These are phyloP conservation scores for Drosophila subobscura DNA, from an alignment of 1,140 invertebrate species.

Conservation along the genomic window DNA sequence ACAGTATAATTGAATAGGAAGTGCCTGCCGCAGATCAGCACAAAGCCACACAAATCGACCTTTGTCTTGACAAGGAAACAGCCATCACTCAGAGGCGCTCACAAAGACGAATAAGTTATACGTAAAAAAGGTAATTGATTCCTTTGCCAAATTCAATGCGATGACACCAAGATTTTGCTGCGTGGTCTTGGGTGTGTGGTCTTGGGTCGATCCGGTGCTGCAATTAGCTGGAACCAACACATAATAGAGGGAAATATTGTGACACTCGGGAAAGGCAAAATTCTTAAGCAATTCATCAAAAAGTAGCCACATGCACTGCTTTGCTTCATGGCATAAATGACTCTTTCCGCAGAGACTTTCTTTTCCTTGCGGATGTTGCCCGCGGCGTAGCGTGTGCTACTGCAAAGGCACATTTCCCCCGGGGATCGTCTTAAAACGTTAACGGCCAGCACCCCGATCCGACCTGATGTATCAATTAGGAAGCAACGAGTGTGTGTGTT, in stretches of 20 bases:
- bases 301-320: conserved; percentile 48
- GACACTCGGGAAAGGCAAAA: conserved; percentile 61
- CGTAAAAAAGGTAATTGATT: conserved; percentile 70
- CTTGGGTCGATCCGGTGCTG: conserved; percentile 19
- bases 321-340: conserved; percentile 37
- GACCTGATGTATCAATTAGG: conserved; percentile 26
- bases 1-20: conserved; percentile 47
- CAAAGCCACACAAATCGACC: conserved; percentile 52
- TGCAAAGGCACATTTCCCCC: conserved; percentile 21
- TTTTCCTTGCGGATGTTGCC: conserved; percentile 48
- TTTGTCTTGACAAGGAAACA: conserved; percentile 63
- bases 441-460: background rate
- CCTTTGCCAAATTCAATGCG: conserved; percentile 75
- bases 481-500: conserved; percentile 21
- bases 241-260: conserved; percentile 62
- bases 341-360: conserved; percentile 32
- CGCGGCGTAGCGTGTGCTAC: conserved; percentile 74
- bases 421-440: conserved; percentile 8
- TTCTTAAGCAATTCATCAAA: conserved; percentile 66
- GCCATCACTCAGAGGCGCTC: conserved; percentile 63
- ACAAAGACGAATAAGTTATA: conserved; percentile 33
- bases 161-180: conserved; percentile 69
- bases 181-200: conserved; percentile 68
- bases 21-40: conserved; percentile 49
- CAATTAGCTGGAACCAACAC: conserved; percentile 58